Conservation (phyloP, 1,140 invertebrate species). For the Temnothorax curvispinosus region DNA sequence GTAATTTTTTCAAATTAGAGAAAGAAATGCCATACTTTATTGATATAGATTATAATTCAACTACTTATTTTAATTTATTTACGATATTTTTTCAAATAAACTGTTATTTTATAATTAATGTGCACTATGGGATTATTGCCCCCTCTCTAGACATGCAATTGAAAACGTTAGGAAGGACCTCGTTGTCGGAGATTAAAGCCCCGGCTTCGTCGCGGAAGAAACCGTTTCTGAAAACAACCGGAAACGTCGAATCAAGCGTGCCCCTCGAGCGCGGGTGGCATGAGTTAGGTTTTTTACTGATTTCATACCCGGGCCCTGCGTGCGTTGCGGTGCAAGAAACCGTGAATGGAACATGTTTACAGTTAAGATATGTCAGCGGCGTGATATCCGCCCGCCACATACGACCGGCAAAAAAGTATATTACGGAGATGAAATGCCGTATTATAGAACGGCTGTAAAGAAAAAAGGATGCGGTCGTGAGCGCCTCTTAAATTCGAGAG, state of each 20-base stretch:
- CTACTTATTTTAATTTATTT: neutral
- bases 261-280: slow-evolving; percentile 48
- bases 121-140: neutral
- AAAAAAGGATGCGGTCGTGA: slow-evolving; percentile 31
- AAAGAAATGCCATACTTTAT: neutral
- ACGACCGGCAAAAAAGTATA: slow-evolving; percentile 45
- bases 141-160: neutral
- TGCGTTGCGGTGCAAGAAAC: slow-evolving; percentile 41
- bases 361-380: slow-evolving; percentile 57
- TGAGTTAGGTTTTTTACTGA: slow-evolving; percentile 63
- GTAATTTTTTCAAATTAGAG: neutral
- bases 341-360: slow-evolving; percentile 60
- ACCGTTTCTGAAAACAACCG: slow-evolving; percentile 66
- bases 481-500: slow-evolving; percentile 35
- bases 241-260: slow-evolving; percentile 66
- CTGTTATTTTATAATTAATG: slow-evolving; percentile 11
- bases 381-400: slow-evolving; percentile 38
- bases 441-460: slow-evolving; percentile 12
- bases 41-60: neutral
- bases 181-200: slow-evolving; percentile 51
- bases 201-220: slow-evolving; percentile 35
- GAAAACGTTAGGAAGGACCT: slow-evolving; percentile 34
- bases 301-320: slow-evolving; percentile 34
- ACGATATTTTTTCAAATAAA: neutral
- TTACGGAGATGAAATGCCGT: slow-evolving; percentile 26